Percentiles rank a stretch among this genome's conserved stretches.
These are phyloP conservation scores for human (Homo sapiens) DNA, from an alignment of 2,113 vertebrate genomes.

Conservation along the genomic window DNA sequence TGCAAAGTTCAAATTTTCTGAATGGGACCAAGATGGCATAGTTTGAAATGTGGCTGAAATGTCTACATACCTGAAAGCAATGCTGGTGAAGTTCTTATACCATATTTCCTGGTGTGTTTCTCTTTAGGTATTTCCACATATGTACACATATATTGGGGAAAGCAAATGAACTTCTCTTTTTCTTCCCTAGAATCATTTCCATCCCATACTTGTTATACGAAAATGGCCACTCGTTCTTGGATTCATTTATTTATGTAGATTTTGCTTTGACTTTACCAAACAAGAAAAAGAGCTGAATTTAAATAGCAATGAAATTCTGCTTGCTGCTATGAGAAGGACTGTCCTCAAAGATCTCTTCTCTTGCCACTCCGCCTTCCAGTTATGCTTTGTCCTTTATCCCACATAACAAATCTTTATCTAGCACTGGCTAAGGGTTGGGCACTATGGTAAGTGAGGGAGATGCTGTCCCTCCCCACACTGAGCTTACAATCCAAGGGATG, in stretches of 20 bases:
- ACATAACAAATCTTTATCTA: not conserved
- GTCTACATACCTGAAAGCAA: not conserved
- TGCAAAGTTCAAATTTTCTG: constrained; percentile 69
- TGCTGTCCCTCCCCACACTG: not conserved
- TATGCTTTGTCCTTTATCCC: not conserved
- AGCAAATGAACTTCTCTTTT: not conserved
- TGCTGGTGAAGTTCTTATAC: not conserved
- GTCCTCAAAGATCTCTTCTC: not conserved
- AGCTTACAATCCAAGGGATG: not conserved
- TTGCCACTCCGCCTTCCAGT: not conserved
- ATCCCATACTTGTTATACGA: constrained; percentile 6
- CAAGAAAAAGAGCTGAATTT: not conserved
- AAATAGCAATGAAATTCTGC: not conserved
- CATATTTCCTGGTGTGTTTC: constrained; percentile 1
- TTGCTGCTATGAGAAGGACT: not conserved
- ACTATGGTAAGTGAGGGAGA: too few relatives aligned
- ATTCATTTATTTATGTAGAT: constrained; percentile 12
- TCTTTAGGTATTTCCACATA: not conserved
- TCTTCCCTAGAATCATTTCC: constrained; percentile 4
- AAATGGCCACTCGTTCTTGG: constrained; percentile 3
- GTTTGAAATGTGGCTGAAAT: constrained; percentile 59
- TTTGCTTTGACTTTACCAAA: constrained; percentile 44
- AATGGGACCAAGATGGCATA: constrained; percentile 76
- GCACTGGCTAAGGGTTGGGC: not conserved
- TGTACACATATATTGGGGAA: not conserved